phyloP scores from a whole-genome alignment of 2,888 invertebrate genomes.

The Tanaodytes sp. region DNA sequence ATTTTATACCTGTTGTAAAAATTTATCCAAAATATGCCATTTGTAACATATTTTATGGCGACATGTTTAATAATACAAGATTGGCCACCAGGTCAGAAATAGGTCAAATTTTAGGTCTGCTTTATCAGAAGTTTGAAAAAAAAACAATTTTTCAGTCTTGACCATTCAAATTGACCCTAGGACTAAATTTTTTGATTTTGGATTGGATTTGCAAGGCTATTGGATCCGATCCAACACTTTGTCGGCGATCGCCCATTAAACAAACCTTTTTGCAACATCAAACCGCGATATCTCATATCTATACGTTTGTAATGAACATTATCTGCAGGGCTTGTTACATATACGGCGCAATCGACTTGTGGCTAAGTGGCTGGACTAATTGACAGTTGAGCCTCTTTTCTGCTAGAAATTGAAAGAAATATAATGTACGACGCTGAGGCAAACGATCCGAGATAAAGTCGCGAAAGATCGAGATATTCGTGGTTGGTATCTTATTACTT shows the following conservation, averaged over 20 bases:
- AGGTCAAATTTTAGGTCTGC: too few species aligned
- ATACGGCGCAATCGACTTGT: slow-evolving; percentile 42
- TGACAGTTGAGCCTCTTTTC: slow-evolving; percentile 51
- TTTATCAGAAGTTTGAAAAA: too few species aligned
- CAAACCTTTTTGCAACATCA: slow-evolving; percentile 32
- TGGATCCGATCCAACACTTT: slow-evolving; percentile 29
- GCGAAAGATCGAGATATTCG: slow-evolving; percentile 53
- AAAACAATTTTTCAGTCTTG: too few species aligned
- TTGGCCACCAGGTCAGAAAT: too few species aligned
- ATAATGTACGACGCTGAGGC: slow-evolving; percentile 37
- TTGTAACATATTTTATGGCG: too few species aligned
- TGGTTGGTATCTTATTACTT: slow-evolving; percentile 46
- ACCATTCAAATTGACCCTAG: too few species aligned
- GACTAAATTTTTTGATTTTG: too few species aligned
- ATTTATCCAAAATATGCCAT: too few species aligned
- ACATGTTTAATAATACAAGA: too few species aligned
- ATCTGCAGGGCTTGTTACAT: slow-evolving; percentile 43
- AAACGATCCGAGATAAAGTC: slow-evolving; percentile 47
- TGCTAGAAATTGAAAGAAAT: slow-evolving; percentile 41
- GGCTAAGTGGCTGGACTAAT: slow-evolving; percentile 48
- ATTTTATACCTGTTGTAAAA: too few species aligned
- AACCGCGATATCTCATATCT: slow-evolving; percentile 39
- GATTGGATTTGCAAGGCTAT: too few species aligned
- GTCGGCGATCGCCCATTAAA: slow-evolving; percentile 37
- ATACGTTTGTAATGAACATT: slow-evolving; percentile 48